These are phyloP conservation scores for Rhagologus leucostigma DNA, from an alignment of 2,113 vertebrate genomes.

Conservation along the genomic window DNA sequence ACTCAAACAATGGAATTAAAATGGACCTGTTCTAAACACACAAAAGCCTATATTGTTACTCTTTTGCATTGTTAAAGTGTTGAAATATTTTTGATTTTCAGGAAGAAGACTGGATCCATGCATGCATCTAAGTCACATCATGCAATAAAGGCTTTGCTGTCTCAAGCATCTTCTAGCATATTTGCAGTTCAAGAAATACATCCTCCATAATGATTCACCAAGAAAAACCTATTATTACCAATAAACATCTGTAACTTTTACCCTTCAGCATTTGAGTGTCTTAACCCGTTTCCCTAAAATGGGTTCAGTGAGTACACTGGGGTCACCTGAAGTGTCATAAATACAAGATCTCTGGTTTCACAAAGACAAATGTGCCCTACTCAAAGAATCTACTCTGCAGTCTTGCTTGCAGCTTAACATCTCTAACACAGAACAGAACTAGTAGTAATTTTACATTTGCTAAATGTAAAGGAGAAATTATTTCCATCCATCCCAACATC, in stretches of 20 bases:
- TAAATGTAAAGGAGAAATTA: background rate
- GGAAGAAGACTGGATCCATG: conserved; percentile 11
- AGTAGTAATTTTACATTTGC: background rate
- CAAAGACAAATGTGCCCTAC: background rate
- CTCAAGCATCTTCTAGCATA: background rate
- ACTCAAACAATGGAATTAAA: conserved; percentile 42
- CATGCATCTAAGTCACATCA: background rate
- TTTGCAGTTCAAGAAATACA: background rate
- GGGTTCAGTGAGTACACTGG: background rate
- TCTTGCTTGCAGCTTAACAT: background rate
- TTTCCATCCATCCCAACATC: background rate
- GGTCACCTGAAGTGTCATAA: background rate
- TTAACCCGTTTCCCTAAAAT: background rate
- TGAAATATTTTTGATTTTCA: conserved; percentile 1
- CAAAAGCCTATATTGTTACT: background rate
- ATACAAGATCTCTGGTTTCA: background rate
- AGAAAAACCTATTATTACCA: background rate
- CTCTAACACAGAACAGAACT: background rate
- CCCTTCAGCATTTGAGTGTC: background rate
- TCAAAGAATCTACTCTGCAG: background rate
- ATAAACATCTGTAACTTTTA: background rate
- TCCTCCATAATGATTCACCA: background rate
- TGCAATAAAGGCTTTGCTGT: background rate
- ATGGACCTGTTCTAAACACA: background rate
- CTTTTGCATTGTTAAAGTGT: background rate